Evolutionary conservation across 2,888 invertebrate species (phyloP), one percentile per base, ranked within the genome.

Genomic region (Yponomeuta sedellus): DNA sequence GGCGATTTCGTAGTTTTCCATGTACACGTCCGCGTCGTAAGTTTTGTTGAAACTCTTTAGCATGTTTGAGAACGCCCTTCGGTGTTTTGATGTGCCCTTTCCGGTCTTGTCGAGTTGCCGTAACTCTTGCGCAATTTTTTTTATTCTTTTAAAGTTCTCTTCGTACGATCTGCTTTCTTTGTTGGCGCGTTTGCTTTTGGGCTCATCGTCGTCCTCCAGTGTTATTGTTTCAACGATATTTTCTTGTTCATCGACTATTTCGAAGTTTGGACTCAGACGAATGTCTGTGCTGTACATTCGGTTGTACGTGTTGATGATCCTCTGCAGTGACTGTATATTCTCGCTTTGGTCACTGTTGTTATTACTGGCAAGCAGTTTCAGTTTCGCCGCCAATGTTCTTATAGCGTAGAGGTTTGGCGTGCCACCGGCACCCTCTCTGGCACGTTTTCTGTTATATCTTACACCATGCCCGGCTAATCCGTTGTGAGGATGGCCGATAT

Each of bases 41-140:
- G 79, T 77, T 68, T 81, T 79, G 67, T 91, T 91, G 63, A 86
- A 90, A 2, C 77, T 82, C 75, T 81, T 86, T 3, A 91, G 71
- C 10, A 86, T 75, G 67, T 77, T 82, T 1, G 83, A 82, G 12
- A 91, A 79, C 0, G 83, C 81, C 73, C 89, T 77, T 68, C 80
- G 80, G 66, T 87, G 85, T 64, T 77, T 78, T 0, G 83, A 71
- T 19, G 78, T 77, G 3, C 77, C 72, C 69, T 79, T 74, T 8
- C 78, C 73, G 59, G 80, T 79, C 2, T 64, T 66, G 69, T 81
- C 80, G 0, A 87, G 72, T 10, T 74, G 72, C 72, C 79, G 83
- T 2, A 91, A 73, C 69, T 75, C 78, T 0, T 70, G 64, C 1
- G 86, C 86, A 16, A 89, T 67, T 56, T 77, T 68, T 74, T 77